These are phyloP conservation scores for Thereva unica DNA, from an alignment of 2,888 invertebrate genomes.

Conservation along the genomic window DNA sequence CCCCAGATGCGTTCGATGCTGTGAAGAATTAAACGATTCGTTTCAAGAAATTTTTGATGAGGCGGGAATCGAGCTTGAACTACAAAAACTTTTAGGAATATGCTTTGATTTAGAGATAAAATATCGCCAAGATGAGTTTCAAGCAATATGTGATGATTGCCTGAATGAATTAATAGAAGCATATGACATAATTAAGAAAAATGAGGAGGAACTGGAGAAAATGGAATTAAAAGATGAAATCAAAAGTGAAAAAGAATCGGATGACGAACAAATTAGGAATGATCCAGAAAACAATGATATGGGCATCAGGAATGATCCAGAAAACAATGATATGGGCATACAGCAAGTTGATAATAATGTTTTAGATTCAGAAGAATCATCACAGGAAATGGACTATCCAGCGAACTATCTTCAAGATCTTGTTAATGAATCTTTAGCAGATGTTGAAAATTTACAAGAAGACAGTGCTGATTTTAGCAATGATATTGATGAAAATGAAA, in stretches of 20 bases:
- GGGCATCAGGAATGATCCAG: neutral
- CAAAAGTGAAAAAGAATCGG: neutral
- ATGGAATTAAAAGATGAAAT: neutral
- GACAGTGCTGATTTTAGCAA: neutral
- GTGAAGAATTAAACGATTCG: neutral
- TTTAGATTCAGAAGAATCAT: neutral
- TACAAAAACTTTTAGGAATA: slow-evolving; percentile 47
- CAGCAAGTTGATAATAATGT: neutral
- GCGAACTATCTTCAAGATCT: too few species aligned
- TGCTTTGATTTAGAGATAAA: slow-evolving; percentile 47
- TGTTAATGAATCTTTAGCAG: neutral
- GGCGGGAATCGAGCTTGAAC: slow-evolving; percentile 50
- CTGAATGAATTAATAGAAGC: slow-evolving; percentile 50
- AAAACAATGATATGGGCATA: neutral
- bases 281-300: neutral
- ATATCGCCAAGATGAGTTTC: slow-evolving; percentile 37
- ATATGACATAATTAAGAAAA: slow-evolving; percentile 48
- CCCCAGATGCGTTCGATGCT: slow-evolving; percentile 48
- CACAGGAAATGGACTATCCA: too few species aligned
- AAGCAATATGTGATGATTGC: slow-evolving; percentile 50
- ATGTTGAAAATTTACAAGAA: neutral
- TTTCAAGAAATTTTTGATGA: slow-evolving; percentile 53
- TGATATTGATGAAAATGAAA: neutral
- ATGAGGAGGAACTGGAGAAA: neutral
- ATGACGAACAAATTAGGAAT: slow-evolving; percentile 15